A percentile compares a stretch with the other conserved stretches of the same genome.
Conservation (phyloP, 2,888 invertebrate species). For the Julus scandinavius region DNA sequence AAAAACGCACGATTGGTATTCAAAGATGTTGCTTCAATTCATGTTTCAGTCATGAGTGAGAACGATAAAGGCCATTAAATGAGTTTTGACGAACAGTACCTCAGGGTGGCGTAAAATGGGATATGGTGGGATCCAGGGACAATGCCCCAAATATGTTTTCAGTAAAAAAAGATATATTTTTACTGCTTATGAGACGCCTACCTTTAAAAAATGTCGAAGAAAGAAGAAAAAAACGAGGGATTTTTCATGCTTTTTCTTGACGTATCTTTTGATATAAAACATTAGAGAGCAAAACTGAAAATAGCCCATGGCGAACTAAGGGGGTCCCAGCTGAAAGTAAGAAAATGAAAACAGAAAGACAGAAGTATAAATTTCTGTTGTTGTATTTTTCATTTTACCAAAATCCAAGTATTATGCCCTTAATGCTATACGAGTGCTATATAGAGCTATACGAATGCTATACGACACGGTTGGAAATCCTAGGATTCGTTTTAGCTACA, state of each 20-base stretch:
- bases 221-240: not conserved
- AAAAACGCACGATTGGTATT: not conserved
- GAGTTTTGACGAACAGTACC: slow-evolving; percentile 46
- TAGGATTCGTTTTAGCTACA: too few species aligned
- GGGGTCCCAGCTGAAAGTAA: not conserved
- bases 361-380: not conserved
- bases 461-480: not conserved
- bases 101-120: slow-evolving; percentile 45
- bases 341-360: not conserved
- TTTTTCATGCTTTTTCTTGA: slow-evolving; percentile 1
- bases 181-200: slow-evolving; percentile 28
- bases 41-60: slow-evolving; percentile 46
- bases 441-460: not conserved
- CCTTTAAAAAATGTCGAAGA: not conserved
- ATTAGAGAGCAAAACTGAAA: slow-evolving; percentile 30
- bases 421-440: not conserved
- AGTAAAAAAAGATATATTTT: slow-evolving; percentile 45
- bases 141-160: slow-evolving; percentile 43
- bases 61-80: slow-evolving; percentile 39
- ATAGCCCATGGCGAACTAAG: slow-evolving; percentile 10
- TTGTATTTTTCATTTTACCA: not conserved
- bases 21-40: slow-evolving; percentile 40
- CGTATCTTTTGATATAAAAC: slow-evolving; percentile 17
- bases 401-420: not conserved
- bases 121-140: slow-evolving; percentile 22